Conservation (phyloP, 2,797 vertebrate genomes). For the Sebastes cheni region DNA sequence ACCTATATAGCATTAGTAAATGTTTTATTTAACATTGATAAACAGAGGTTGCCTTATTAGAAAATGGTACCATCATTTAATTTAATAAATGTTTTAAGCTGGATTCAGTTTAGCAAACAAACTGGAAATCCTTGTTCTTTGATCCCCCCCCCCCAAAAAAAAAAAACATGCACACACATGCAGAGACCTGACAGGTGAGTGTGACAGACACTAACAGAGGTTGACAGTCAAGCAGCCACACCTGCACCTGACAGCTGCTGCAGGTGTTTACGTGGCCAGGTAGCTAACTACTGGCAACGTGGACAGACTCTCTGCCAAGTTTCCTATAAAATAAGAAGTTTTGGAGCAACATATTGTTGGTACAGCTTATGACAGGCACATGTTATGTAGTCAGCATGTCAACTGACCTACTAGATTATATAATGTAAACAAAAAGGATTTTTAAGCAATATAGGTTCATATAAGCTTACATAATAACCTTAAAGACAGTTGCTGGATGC, state of each 20-base stretch:
- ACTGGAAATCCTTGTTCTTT: neutral
- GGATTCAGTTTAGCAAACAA: neutral
- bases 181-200: neutral
- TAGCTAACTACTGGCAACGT: conserved; percentile 13
- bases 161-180: neutral
- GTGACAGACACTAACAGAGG: neutral
- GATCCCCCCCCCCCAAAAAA: too few species aligned
- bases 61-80: neutral
- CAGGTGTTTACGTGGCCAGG: conserved; percentile 40
- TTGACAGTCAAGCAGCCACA: conserved; percentile 12
- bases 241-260: conserved; percentile 43
- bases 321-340: fast-evolving
- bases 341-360: neutral
- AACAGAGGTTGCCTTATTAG: neutral
- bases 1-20: neutral
- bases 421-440: neutral
- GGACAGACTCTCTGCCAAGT: neutral
- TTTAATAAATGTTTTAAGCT: neutral
- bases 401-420: neutral
- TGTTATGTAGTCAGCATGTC: too few species aligned
- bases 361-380: too few species aligned
- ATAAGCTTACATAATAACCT: neutral
- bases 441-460: neutral
- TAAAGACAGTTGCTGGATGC: neutral
- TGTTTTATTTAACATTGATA: neutral